Evolutionary conservation across 1,140 invertebrate species (phyloP).

Genomic region (Cherax destructor): DNA sequence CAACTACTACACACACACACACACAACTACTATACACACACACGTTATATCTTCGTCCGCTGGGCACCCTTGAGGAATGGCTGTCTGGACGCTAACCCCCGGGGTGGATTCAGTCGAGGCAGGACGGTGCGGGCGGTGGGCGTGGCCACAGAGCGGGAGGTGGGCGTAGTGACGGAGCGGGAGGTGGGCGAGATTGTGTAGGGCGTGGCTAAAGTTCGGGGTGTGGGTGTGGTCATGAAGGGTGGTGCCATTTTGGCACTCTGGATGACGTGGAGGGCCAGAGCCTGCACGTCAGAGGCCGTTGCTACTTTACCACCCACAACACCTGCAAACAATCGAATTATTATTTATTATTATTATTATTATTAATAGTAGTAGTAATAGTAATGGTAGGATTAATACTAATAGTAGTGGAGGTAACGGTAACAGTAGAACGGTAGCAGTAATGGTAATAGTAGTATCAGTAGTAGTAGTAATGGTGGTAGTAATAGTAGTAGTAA

Average conservation of each 20-base stretch:
- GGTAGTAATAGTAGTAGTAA: too few species aligned
- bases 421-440: too few species aligned
- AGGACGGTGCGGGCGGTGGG: neutral
- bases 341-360: too few species aligned
- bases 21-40: neutral
- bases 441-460: too few species aligned
- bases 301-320: slow-evolving; percentile 47
- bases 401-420: too few species aligned
- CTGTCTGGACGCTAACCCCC: neutral
- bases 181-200: neutral
- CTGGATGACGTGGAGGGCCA: slow-evolving; percentile 52
- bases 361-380: too few species aligned
- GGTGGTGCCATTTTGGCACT: slow-evolving; percentile 12
- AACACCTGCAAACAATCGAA: slow-evolving; percentile 16
- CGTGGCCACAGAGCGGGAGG: neutral
- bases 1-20: neutral
- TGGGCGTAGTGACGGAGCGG: neutral
- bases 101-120: neutral
- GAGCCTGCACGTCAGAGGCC: slow-evolving; percentile 42
- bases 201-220: neutral
- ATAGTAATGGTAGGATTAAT: too few species aligned
- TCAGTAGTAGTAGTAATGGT: too few species aligned
- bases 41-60: neutral
- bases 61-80: neutral
- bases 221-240: slow-evolving; percentile 5